These are phyloP conservation scores for Glyptemys insculpta DNA, from an alignment of 2,797 vertebrate genomes.

Conservation along the genomic window DNA sequence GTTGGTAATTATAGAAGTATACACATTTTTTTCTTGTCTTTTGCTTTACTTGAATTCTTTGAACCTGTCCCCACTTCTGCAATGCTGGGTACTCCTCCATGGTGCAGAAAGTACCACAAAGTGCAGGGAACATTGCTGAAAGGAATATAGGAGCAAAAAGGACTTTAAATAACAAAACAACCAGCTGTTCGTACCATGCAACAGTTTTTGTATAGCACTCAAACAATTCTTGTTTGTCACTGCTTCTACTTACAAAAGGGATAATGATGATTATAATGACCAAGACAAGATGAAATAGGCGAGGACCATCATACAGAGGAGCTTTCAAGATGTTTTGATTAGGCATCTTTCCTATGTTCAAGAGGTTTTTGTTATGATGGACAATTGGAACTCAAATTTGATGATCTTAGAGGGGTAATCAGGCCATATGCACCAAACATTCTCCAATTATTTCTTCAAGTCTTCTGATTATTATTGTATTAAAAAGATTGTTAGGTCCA, in stretches of 20 bases:
- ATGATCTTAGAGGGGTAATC: background rate
- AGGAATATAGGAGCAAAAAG: background rate
- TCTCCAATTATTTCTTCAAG: constrained; percentile 5
- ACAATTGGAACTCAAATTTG: background rate
- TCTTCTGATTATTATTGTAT: constrained; percentile 9
- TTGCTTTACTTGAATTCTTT: background rate
- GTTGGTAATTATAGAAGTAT: background rate
- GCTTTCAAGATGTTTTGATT: constrained; percentile 32
- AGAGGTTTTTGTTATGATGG: background rate
- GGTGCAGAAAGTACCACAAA: background rate
- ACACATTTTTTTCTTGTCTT: background rate
- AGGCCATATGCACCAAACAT: background rate
- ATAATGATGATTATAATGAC: constrained; percentile 17
- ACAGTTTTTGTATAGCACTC: constrained; percentile 27
- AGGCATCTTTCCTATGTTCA: constrained; percentile 11
- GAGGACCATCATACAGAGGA: constrained; percentile 15
- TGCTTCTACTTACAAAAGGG: constrained; percentile 59
- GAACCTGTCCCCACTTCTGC: background rate
- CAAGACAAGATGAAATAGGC: constrained; percentile 54
- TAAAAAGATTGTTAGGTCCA: background rate
- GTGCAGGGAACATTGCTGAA: background rate
- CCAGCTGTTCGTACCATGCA: background rate
- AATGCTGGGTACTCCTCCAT: background rate
- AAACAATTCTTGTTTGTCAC: constrained; percentile 45
- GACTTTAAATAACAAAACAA: background rate